Evolutionary conservation across 2,888 invertebrate species (phyloP).

Genomic region (Caenorhabditis sp.): DNA sequence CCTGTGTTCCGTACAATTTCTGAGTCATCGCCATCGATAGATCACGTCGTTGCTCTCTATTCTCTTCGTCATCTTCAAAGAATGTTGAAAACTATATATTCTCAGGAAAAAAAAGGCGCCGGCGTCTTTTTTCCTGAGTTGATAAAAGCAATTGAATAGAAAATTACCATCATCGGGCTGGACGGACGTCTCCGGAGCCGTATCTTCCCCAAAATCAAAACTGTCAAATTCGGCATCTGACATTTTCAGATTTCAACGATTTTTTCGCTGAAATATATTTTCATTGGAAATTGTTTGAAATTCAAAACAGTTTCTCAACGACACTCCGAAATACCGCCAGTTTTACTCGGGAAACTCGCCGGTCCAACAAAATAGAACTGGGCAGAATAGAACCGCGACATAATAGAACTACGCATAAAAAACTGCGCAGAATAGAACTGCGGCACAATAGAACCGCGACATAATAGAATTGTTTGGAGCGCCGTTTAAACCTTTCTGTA

Average conservation of each 20-base stretch:
- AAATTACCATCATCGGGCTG: slow-evolving; percentile 12
- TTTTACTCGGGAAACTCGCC: not conserved
- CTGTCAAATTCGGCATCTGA: slow-evolving; percentile 39
- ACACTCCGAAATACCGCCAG: slow-evolving; percentile 24
- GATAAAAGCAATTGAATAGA: not conserved
- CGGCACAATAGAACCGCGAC: too few relatives aligned
- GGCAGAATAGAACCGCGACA: too few relatives aligned
- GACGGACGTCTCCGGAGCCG: not conserved
- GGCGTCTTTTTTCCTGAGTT: not conserved
- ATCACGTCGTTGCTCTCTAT: slow-evolving; percentile 12
- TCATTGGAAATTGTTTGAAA: not conserved
- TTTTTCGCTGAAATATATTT: slow-evolving; percentile 2
- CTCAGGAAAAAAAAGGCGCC: too few relatives aligned
- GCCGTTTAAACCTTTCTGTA: too few relatives aligned
- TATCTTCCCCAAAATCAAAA: slow-evolving; percentile 2
- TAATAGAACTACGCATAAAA: too few relatives aligned
- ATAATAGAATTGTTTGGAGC: too few relatives aligned
- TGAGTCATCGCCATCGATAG: slow-evolving; percentile 36
- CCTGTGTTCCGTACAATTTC: slow-evolving; percentile 27
- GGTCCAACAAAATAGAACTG: too few relatives aligned
- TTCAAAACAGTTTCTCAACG: slow-evolving; percentile 14
- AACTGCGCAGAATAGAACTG: too few relatives aligned
- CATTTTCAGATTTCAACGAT: slow-evolving; percentile 29
- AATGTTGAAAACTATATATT: too few relatives aligned
- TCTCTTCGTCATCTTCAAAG: slow-evolving; percentile 9